Conservation (phyloP, 2,797 vertebrate genomes). For the Decapterus maruadsi region DNA sequence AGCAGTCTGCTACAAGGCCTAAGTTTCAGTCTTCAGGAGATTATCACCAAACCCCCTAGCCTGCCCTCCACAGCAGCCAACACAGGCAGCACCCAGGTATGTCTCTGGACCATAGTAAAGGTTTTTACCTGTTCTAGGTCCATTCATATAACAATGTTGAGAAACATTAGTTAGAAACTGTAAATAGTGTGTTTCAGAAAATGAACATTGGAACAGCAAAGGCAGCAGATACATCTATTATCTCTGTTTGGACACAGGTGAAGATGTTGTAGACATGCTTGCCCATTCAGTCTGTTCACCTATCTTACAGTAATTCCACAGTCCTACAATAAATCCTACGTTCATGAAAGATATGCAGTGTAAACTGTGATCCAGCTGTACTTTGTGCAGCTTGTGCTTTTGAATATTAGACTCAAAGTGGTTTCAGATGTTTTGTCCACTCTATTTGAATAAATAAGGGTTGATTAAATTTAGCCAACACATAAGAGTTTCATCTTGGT, state of each 20-base stretch:
- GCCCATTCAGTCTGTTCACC: background rate
- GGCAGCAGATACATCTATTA: background rate
- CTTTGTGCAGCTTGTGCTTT: background rate
- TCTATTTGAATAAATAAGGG: background rate
- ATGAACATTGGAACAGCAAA: background rate
- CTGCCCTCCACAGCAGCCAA: conserved; percentile 82
- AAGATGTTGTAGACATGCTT: background rate
- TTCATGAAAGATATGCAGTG: too few species aligned
- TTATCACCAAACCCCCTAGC: conserved; percentile 90
- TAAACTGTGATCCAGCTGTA: too few species aligned
- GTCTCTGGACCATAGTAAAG: background rate
- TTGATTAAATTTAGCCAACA: background rate
- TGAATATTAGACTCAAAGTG: background rate
- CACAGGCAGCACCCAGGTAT: conserved; percentile 88
- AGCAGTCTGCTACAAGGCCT: conserved; percentile 97
- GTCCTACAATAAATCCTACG: too few species aligned
- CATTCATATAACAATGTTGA: background rate
- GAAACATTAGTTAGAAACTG: background rate
- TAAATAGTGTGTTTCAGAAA: background rate
- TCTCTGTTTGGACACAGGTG: background rate
- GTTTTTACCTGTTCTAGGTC: background rate
- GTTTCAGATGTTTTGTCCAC: background rate
- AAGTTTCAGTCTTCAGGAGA: conserved; percentile 99
- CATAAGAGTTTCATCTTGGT: background rate
- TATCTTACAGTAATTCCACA: background rate